Percentiles rank a stretch among this genome's conserved stretches.
phyloP scores from a whole-genome alignment of 2,113 vertebrate species.

The Melanocharis versteri region DNA sequence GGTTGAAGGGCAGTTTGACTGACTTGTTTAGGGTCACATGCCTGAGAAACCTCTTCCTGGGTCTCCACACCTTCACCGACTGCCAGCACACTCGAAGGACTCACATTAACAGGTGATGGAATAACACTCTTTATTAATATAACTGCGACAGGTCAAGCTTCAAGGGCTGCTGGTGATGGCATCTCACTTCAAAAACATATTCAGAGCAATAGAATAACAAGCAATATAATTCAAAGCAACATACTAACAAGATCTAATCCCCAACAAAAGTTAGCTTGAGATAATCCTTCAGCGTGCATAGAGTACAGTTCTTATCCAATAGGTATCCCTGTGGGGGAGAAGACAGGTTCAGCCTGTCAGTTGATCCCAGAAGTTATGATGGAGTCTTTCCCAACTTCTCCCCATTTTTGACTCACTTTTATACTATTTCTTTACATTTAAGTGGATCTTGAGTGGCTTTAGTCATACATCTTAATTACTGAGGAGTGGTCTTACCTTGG shows the following conservation, averaged over 20 bases:
- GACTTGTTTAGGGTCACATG: background rate
- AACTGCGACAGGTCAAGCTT: background rate
- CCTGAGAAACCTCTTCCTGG: background rate
- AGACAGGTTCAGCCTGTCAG: background rate
- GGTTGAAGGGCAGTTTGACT: background rate
- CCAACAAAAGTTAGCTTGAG: background rate
- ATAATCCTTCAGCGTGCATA: background rate
- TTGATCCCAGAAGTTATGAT: background rate
- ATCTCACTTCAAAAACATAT: background rate
- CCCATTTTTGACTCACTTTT: background rate
- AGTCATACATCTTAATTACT: background rate
- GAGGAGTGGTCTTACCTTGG: background rate
- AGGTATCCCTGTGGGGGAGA: rapidly evolving
- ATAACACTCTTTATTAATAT: background rate
- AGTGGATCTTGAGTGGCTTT: background rate
- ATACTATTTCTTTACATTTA: background rate
- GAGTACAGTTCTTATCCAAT: background rate
- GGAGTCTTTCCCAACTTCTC: background rate
- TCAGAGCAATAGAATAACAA: background rate
- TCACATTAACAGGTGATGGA: background rate
- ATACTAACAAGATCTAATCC: background rate
- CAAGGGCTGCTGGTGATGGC: background rate
- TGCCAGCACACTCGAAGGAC: rapidly evolving
- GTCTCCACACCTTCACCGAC: background rate
- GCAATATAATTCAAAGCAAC: background rate